phyloP scores from a whole-genome alignment of 2,797 vertebrate species.

The Poeciliopsis gracilis region DNA sequence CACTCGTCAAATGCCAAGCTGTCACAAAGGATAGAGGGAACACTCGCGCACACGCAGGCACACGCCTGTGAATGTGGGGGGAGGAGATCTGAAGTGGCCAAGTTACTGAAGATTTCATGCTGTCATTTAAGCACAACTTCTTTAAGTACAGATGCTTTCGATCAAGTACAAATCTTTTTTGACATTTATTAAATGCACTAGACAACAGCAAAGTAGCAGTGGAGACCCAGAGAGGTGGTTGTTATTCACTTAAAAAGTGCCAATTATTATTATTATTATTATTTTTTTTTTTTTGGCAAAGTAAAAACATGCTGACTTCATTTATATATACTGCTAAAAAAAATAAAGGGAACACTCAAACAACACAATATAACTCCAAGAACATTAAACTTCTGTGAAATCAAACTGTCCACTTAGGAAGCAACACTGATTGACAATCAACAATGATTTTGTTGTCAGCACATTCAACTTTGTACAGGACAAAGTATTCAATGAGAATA shows the following conservation, averaged over 20 bases:
- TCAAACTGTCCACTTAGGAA: too few relatives aligned
- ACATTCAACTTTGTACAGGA: too few relatives aligned
- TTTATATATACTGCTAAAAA: too few relatives aligned
- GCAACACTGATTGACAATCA: too few relatives aligned
- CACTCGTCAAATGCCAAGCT: conserved; percentile 69
- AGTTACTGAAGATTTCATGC: conserved; percentile 34
- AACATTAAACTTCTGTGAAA: too few relatives aligned
- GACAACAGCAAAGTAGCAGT: conserved; percentile 7
- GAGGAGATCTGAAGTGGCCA: conserved; percentile 43
- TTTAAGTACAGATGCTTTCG: conserved; percentile 19
- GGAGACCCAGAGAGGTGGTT: not conserved
- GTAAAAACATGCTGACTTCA: too few relatives aligned
- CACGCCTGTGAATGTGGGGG: conserved; percentile 3
- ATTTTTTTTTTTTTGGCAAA: not conserved
- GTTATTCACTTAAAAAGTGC: not conserved
- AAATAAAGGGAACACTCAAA: too few relatives aligned
- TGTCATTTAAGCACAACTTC: conserved; percentile 41
- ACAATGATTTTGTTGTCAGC: too few relatives aligned
- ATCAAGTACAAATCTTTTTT: conserved; percentile 29
- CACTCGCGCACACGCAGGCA: conserved; percentile 12
- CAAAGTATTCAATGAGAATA: too few relatives aligned
- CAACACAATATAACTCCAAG: too few relatives aligned
- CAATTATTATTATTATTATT: not conserved
- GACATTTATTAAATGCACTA: conserved; percentile 40
- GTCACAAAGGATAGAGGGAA: conserved; percentile 47